These are phyloP conservation scores for Mizuhopecten yessoensis DNA, from an alignment of 1,140 invertebrate species.

Conservation along the genomic window DNA sequence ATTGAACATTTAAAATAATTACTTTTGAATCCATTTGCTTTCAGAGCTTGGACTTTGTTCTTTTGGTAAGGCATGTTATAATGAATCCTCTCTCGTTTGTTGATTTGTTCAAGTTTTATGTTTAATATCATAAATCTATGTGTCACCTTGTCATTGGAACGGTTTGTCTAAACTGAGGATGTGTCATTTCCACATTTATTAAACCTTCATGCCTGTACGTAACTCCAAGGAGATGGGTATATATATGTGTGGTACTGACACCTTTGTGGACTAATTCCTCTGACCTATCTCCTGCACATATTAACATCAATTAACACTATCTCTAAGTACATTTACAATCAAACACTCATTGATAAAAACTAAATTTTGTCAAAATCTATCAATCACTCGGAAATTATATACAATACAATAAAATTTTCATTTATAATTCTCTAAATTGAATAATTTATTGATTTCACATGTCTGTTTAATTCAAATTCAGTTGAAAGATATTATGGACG, in stretches of 20 bases:
- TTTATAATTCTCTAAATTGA: background rate
- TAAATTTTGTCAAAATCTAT: background rate
- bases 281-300: background rate
- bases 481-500: background rate
- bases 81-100: background rate
- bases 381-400: too few species aligned
- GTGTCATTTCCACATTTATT: background rate
- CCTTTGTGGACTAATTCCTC: background rate
- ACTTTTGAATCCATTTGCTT: conserved; percentile 23
- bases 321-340: too few species aligned
- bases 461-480: background rate
- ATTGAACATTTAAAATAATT: too few species aligned
- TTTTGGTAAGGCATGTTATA: background rate
- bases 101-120: background rate
- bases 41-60: conserved; percentile 1
- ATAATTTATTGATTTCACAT: background rate
- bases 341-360: too few species aligned
- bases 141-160: conserved; percentile 4
- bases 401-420: too few species aligned
- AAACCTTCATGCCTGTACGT: background rate
- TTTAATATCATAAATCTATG: background rate
- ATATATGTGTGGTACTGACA: background rate
- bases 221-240: background rate
- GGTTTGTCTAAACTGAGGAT: conserved; percentile 29
- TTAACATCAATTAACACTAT: background rate